Conservation (phyloP, 2,888 invertebrate species). For the Tachystola acroxantha region DNA sequence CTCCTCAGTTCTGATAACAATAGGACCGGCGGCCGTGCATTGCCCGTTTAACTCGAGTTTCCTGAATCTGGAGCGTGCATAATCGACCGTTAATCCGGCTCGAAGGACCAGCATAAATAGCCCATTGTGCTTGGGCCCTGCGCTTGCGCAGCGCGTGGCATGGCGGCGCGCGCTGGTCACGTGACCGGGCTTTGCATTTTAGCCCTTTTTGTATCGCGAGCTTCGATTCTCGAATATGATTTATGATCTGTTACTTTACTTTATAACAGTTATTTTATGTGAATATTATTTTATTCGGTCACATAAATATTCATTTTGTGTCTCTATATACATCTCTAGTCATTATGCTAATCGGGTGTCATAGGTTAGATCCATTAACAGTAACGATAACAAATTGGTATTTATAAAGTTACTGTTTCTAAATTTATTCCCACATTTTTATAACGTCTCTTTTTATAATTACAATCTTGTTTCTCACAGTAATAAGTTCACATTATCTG, state of each 20-base stretch:
- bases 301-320: too few species aligned
- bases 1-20: neutral
- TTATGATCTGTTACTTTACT: conserved; percentile 17
- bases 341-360: conserved; percentile 8
- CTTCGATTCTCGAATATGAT: conserved; percentile 37
- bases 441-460: too few species aligned
- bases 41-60: conserved; percentile 50
- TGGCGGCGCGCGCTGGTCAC: conserved; percentile 63
- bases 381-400: neutral
- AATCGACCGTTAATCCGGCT: conserved; percentile 70
- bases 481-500: too few species aligned
- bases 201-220: conserved; percentile 59
- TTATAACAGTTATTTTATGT: neutral
- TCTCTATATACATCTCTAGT: too few species aligned
- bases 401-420: neutral
- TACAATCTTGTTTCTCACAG: too few species aligned
- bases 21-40: conserved; percentile 36
- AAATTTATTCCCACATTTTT: too few species aligned
- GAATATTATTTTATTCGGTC: neutral
- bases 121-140: conserved; percentile 46
- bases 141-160: conserved; percentile 68
- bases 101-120: conserved; percentile 48
- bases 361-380: conserved; percentile 3
- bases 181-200: conserved; percentile 62
- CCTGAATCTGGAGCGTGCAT: conserved; percentile 73